Evolutionary conservation across 2,888 invertebrate genomes (phyloP), one percentile per base, ranked within the genome.

Genomic region (Tenthredo distinguenda): DNA sequence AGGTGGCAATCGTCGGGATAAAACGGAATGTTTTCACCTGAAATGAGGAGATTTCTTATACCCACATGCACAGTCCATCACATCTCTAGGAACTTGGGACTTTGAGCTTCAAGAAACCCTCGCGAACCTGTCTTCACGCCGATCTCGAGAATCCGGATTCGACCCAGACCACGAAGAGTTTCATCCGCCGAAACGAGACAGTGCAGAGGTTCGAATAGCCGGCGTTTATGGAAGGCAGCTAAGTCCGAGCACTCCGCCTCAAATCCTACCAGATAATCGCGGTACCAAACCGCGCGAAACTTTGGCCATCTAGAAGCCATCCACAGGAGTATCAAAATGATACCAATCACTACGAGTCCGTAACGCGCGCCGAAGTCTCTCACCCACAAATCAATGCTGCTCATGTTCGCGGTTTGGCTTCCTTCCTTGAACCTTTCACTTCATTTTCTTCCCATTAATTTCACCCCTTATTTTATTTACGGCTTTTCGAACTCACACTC

Each of bases 21-120:
- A 86, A 90, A 93, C 68, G 88, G 91, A 77, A 93, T 89, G 77
- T 93, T 93, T 86, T 92, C 91, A 21, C 92, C 92, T 93, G 84
- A 0, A 87, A 76, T n/a, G 6, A 9, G 65, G 58, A 37, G 2
- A 10, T 26, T 26, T 26, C 0, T 12, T 31, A 10, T 26, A 31
- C 12, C 12, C 34, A n/a, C 10, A 9, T 18, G n/a, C 55, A 72
- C 21, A 26, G 72, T 40, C 26, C 3, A 34, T 47, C 47, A 15
- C 2, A 10, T 58, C 21, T 58, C 58, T 26, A 12, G 12, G n/a
- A 76, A 26, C 18, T 47, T 55, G 34, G 18, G 31, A n/a, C 0
- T 26, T 18, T 4, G 18, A 34, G 58, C 7, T 65, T 34, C 4
- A 6, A 6, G 34, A 77, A 31, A 77, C 12, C 31, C 0, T 3